Evolutionary conservation across 2,888 invertebrate species (phyloP).

Genomic region (Cheilosia soror): DNA sequence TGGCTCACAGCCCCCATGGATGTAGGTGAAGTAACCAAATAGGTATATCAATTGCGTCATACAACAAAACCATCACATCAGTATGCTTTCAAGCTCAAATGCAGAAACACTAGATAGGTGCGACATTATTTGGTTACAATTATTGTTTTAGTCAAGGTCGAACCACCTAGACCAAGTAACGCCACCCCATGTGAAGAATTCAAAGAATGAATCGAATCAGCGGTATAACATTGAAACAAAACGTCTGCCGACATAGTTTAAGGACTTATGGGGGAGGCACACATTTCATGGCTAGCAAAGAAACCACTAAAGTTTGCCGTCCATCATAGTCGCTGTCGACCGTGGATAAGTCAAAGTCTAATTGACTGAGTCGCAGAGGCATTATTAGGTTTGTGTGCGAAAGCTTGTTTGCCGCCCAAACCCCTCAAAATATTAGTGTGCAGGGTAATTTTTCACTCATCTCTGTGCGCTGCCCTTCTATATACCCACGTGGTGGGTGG

Average conservation of each 20-base stretch:
- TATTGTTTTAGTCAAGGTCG: constrained; percentile 49
- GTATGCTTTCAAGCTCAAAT: neutral
- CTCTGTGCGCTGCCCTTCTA: constrained; percentile 39
- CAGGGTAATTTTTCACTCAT: constrained; percentile 49
- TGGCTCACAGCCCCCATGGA: neutral
- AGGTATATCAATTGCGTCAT: constrained; percentile 26
- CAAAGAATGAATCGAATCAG: constrained; percentile 58
- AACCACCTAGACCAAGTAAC: constrained; percentile 12
- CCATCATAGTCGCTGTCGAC: constrained; percentile 34
- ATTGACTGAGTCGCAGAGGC: constrained; percentile 42
- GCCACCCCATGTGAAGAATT: constrained; percentile 53
- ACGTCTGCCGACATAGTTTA: constrained; percentile 59
- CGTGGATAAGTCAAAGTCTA: constrained; percentile 61
- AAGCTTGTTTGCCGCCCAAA: constrained; percentile 42
- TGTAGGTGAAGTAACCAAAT: constrained; percentile 20
- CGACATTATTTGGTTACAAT: constrained; percentile 23
- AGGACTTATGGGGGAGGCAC: constrained; percentile 43
- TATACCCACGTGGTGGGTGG: constrained; percentile 15
- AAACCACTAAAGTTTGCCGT: constrained; percentile 65
- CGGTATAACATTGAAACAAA: constrained; percentile 25
- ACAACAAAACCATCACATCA: neutral
- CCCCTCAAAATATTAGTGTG: neutral
- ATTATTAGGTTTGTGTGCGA: constrained; percentile 50
- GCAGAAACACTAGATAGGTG: neutral
- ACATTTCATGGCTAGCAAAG: constrained; percentile 46